Base-by-base conservation (phyloP, 2,797 vertebrate genomes). In the Notolepis coatsorum region DNA sequence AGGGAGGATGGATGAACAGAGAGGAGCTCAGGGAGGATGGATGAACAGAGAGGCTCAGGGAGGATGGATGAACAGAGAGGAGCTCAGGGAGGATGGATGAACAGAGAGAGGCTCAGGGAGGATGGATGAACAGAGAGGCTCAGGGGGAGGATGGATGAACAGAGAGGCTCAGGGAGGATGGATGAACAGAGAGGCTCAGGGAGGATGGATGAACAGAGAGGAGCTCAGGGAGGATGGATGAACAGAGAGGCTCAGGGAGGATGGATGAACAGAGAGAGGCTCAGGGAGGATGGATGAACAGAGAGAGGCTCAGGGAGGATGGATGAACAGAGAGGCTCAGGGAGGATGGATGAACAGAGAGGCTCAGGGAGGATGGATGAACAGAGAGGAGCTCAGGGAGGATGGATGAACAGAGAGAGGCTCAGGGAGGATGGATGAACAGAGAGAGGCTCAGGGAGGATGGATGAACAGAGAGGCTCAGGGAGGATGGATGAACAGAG, bases 401-500 rank as follows among this genome's bases (percentile, higher is more conserved):
- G 25, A 24, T 23, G 48, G 37, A 43, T 24, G 25, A 54, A 41
- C 64, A 67, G 42, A n/a, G n/a, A n/a, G n/a, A n/a, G n/a, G n/a
- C n/a, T n/a, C n/a, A n/a, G n/a, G n/a, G n/a, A n/a, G n/a, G n/a
- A n/a, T n/a, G n/a, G n/a, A 54, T 69, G 31, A 24, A 51, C 13
- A 54, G 39, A 42, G 51, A 51, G 21, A 43, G 25, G 15, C 51
- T 15, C 27, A 24, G 23, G n/a, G 2, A 21, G 27, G 25, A 24
- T 23, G 48, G 37, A 43, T 24, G 25, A 54, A 41, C 64, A 67
- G 42, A n/a, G n/a, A n/a, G n/a, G n/a, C n/a, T n/a, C n/a, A n/a
- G n/a, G n/a, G n/a, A n/a, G n/a, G n/a, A n/a, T n/a, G n/a, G n/a
- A 54, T 69, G 31, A 24, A 51, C 13, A 54, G 39, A 42, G 51